Conservation (phyloP, 2,113 vertebrate genomes). For the Bujurquina vittata region DNA sequence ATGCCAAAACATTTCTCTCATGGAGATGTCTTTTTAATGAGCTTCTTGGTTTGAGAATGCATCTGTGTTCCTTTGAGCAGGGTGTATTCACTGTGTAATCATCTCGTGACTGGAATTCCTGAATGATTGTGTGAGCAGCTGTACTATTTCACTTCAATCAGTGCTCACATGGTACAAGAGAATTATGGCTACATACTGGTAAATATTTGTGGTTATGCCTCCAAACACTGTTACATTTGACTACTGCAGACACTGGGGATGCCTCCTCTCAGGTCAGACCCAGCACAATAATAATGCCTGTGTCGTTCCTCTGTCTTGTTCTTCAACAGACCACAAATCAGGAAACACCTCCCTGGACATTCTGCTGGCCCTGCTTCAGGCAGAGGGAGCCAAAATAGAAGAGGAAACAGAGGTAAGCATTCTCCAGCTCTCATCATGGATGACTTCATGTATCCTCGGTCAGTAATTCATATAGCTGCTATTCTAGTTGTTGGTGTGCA, state of each 20-base stretch:
- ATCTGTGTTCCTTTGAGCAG: slow-evolving; percentile 17
- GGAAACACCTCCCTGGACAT: slow-evolving; percentile 90
- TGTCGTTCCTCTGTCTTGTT: slow-evolving; percentile 4
- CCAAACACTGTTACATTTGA: neutral
- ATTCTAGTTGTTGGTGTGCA: neutral
- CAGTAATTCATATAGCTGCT: slow-evolving; percentile 8
- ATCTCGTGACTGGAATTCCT: neutral
- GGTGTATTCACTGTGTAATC: neutral
- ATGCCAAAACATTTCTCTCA: neutral
- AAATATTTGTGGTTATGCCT: neutral
- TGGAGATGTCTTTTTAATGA: neutral
- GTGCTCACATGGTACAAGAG: neutral
- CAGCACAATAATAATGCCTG: neutral
- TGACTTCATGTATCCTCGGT: slow-evolving; percentile 13
- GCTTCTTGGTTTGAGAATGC: neutral
- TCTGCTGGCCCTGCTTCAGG: slow-evolving; percentile 91
- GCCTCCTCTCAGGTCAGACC: neutral
- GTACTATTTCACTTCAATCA: neutral
- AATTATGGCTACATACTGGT: neutral
- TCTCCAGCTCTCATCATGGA: neutral
- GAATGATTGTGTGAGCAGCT: neutral
- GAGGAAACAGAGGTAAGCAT: slow-evolving; percentile 94
- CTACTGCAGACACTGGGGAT: neutral
- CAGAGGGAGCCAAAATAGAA: slow-evolving; percentile 97
- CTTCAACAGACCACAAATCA: slow-evolving; percentile 86